Conservation (phyloP, 2,797 vertebrate genomes). For the Siniperca obscura region DNA sequence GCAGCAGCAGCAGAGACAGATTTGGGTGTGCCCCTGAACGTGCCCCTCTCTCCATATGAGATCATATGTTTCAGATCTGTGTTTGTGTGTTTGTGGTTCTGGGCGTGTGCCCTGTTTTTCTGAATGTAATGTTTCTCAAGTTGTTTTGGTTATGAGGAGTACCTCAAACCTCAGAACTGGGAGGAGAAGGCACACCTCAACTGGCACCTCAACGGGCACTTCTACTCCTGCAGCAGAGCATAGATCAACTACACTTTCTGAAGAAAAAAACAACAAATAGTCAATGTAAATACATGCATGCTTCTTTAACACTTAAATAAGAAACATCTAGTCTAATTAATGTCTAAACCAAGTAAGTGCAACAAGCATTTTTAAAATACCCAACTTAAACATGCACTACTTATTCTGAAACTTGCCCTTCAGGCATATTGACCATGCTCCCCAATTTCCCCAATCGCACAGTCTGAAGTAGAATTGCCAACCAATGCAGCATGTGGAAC, state of each 20-base stretch:
- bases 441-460: conserved; percentile 19
- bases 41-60: conserved; percentile 81
- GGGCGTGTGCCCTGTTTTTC: conserved; percentile 84
- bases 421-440: conserved; percentile 22
- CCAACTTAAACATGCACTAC: conserved; percentile 41
- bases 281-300: conserved; percentile 2
- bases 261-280: neutral
- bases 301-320: neutral
- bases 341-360: conserved; percentile 19
- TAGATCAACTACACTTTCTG: neutral
- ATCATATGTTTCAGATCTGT: conserved; percentile 83
- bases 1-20: conserved; percentile 56
- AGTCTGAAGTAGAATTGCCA: conserved; percentile 20
- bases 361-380: conserved; percentile 26
- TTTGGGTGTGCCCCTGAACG: conserved; percentile 80
- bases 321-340: conserved; percentile 1
- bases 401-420: conserved; percentile 48
- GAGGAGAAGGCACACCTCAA: conserved; percentile 83
- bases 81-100: conserved; percentile 87
- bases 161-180: conserved; percentile 80
- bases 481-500: conserved; percentile 1
- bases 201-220: conserved; percentile 70
- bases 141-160: conserved; percentile 78
- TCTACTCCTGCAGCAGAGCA: conserved; percentile 39
- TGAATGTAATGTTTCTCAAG: conserved; percentile 81